A percentile compares a stretch with the other conserved stretches of the same genome.
Conservation (phyloP, 2,797 vertebrate species). For the Acrossocheilus fasciatus region DNA sequence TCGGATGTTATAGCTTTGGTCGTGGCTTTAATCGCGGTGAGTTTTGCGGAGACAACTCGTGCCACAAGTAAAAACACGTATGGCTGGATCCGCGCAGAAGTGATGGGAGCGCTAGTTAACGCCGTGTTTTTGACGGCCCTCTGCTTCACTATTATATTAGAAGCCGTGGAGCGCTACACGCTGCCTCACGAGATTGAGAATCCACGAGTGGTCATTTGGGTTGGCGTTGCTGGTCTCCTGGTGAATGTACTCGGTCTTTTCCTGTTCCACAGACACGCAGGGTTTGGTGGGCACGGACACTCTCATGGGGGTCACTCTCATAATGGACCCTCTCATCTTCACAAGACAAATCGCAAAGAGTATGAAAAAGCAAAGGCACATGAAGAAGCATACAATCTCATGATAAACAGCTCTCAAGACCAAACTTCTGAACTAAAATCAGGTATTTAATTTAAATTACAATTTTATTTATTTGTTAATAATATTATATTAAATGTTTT, state of each 20-base stretch:
- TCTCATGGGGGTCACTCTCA: conserved; percentile 57
- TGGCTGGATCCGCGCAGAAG: conserved; percentile 87
- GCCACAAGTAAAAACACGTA: conserved; percentile 85
- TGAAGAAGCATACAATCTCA: conserved; percentile 84
- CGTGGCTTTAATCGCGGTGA: conserved; percentile 84
- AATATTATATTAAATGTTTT: neutral
- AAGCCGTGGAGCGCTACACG: conserved; percentile 85
- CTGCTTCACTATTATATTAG: conserved; percentile 86
- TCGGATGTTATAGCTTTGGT: conserved; percentile 86
- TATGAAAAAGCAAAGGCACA: conserved; percentile 67
- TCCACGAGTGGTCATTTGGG: conserved; percentile 82
- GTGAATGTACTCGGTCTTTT: conserved; percentile 82
- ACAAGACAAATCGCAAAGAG: conserved; percentile 58
- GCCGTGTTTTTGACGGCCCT: conserved; percentile 87
- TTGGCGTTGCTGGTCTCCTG: conserved; percentile 80
- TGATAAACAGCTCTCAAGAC: conserved; percentile 70
- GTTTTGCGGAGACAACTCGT: conserved; percentile 81
- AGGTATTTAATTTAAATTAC: conserved; percentile 31
- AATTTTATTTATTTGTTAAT: neutral
- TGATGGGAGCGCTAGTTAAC: conserved; percentile 86
- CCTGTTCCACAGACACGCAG: conserved; percentile 81
- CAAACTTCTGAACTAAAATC: conserved; percentile 45
- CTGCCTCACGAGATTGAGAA: conserved; percentile 85
- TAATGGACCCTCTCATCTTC: conserved; percentile 31
- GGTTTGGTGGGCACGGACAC: conserved; percentile 57